Base-by-base conservation (phyloP, 2,888 invertebrate species). In the Balanococcus diminutus region DNA sequence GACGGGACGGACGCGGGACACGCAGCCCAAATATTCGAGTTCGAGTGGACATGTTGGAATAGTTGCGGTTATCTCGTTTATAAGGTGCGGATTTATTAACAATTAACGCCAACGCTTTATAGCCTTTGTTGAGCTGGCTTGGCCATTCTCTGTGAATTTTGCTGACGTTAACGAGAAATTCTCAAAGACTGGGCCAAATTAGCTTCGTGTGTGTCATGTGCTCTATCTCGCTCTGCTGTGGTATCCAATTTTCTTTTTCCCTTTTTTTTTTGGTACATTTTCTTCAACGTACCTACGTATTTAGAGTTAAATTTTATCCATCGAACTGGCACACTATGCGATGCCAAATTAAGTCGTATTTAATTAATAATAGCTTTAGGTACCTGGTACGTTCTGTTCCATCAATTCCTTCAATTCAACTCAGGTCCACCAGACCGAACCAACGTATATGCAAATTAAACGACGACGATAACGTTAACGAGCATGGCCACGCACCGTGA, bases 1-100 rank as follows among this genome's bases (percentile, higher is more conserved):
- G n/a, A 67, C 25, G 25, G 28, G 1, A 61, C 1, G 16, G 25
- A 11, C 28, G 36, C 36, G 32, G 75, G n/a, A 36, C 19, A 72
- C 75, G n/a, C 31, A 5, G 75, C 75, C n/a, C 19, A 75, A 31
- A 72, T 25, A 25, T 16, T 31, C 75, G 75, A 36, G 75, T 31
- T 75, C 67, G 67, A 75, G 75, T 75, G 75, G 75, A 75, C 75
- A 32, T 75, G 75, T 75, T 75, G 75, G 75, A 75, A 75, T 75
- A 75, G 75, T 28, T 75, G 75, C 75, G 75, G 75, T 75, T 75
- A 75, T 75, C 75, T 75, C 75, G 75, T 75, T n/a, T 75, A 75
- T 75, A 75, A 75, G 75, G 75, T 36, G 75, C 75, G 75, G 75
- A 75, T 75, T 75, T 75, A 75, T 75, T 75, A 75, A 75, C 75